Evolutionary conservation across 23 tunicate species (phyloP), one percentile per base, ranked within the genome.

Genomic region (Ciona savignyi): DNA sequence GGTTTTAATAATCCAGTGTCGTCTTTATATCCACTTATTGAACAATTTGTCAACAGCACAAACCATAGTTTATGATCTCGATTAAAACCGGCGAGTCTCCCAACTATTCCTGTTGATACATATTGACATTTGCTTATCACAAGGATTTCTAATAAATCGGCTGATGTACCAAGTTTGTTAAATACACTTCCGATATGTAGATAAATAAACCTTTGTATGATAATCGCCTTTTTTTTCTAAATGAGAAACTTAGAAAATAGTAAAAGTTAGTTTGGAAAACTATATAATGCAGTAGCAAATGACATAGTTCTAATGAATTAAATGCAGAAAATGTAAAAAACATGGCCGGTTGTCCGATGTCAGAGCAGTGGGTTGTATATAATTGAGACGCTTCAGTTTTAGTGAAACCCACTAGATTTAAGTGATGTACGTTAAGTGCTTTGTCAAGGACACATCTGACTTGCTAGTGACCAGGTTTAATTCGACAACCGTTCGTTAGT

Each of bases 41-140:
- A 0, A 62, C 87, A 74, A n/a, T 66, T 61, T n/a, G 56, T 62
- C 19, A 64, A 71, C 29, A 82, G 30, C 2, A 67, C 66, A 60
- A 82, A 82, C 29, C 29, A 75, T 1, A 67, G 33, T 4, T 62
- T 51, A 51, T 75, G 75, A 23, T 82, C 87, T 1, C 75, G 80
- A 51, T n/a, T n/a, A 51, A 82, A 61, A 19, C 84, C 84, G 63
- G 77, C 23, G 11, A 80, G 3, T 23, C 87, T 69, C 6, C 78
- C 78, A 73, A 32, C 62, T 15, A 81, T 26, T 22, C 85, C 85
- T 81, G 49, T 3, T 27, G 67, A 6, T 42, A 42, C 9, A 42
- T 9, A 6, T 15, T 6, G 9, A 42, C 15, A 42, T 42, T 42
- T 42, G 56, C 9, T 6, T 42, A 6, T 42, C 56, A 42, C 15